phyloP scores from a whole-genome alignment of 2,888 invertebrate species.

The Drosophila gaucha region DNA sequence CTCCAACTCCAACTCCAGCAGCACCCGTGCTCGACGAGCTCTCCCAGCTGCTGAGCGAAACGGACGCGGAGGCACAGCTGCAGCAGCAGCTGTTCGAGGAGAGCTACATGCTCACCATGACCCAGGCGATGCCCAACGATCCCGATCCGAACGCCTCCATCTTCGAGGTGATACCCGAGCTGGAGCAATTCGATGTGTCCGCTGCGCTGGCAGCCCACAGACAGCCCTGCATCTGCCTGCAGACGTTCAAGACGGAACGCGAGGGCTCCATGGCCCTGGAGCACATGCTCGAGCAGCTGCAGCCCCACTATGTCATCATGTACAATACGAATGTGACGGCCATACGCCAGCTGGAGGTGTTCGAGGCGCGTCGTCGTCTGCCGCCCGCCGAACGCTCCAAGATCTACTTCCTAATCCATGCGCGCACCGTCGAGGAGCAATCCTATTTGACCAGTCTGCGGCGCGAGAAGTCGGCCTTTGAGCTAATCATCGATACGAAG shows the following conservation, averaged over 20 bases:
- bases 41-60: constrained; percentile 74
- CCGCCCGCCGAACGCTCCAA: constrained; percentile 86
- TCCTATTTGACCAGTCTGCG: constrained; percentile 95
- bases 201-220: constrained; percentile 86
- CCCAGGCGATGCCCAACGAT: constrained; percentile 84
- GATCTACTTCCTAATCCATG: constrained; percentile 96
- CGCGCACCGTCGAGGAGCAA: constrained; percentile 98
- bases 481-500: constrained; percentile 95
- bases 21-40: constrained; percentile 67
- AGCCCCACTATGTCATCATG: constrained; percentile 94
- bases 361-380: constrained; percentile 87
- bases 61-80: constrained; percentile 84
- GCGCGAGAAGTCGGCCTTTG: constrained; percentile 97
- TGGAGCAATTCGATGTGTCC: constrained; percentile 89
- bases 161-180: constrained; percentile 89
- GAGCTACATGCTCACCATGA: constrained; percentile 90
- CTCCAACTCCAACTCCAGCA: background rate
- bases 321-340: constrained; percentile 95
- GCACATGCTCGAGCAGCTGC: constrained; percentile 88
- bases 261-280: constrained; percentile 90
- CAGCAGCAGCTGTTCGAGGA: constrained; percentile 86
- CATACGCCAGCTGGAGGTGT: constrained; percentile 95
- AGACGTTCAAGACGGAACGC: constrained; percentile 90
- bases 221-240: constrained; percentile 90
- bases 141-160: constrained; percentile 69